Percentiles rank a stretch among this genome's conserved stretches.
These are phyloP conservation scores for Podarcis raffonei DNA, from an alignment of 2,113 vertebrate species.

Conservation along the genomic window DNA sequence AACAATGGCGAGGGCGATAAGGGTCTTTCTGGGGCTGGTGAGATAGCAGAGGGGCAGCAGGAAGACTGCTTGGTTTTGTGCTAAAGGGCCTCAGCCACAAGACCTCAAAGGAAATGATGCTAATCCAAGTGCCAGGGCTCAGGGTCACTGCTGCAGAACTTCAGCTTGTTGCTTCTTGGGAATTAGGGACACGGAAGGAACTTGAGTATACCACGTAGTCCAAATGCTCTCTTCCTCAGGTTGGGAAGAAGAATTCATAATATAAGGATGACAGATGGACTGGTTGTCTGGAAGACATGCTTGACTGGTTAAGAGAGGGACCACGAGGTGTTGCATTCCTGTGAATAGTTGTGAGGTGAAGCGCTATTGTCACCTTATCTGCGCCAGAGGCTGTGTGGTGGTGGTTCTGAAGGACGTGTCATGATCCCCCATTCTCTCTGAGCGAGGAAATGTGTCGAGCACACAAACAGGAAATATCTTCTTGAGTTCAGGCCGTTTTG, in stretches of 20 bases:
- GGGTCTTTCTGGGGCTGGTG: constrained; percentile 1
- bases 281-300: no score
- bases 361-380: background rate
- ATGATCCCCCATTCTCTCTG: background rate
- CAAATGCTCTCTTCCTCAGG: background rate
- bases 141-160: background rate
- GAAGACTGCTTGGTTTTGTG: background rate
- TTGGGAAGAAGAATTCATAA: background rate
- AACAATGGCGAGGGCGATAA: background rate
- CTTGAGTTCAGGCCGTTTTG: background rate
- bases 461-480: no score
- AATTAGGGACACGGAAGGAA: background rate
- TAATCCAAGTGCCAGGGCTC: background rate
- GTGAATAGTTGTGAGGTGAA: background rate
- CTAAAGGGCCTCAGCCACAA: background rate
- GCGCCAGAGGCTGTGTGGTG: background rate
- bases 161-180: background rate
- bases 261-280: no score
- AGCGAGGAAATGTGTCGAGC: background rate
- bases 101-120: background rate
- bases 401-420: background rate
- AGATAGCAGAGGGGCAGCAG: constrained; percentile 10
- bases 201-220: background rate
- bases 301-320: background rate
- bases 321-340: background rate